These are phyloP conservation scores for Smithornis capensis DNA, from an alignment of 2,113 vertebrate species.

Conservation along the genomic window DNA sequence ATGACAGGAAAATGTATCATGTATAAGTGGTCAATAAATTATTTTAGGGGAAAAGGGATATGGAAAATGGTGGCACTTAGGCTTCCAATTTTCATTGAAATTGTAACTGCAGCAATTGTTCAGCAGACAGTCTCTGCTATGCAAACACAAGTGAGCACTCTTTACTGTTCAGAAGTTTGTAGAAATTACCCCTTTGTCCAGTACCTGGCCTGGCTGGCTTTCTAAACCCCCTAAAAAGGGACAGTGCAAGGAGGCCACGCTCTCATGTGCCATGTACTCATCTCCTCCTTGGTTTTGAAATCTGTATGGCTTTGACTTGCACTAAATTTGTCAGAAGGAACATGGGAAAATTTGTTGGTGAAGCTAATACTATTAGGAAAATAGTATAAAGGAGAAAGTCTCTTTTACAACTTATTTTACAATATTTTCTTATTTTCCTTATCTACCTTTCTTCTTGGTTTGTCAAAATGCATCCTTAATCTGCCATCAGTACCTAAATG, in stretches of 20 bases:
- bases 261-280: neutral
- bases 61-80: conserved; percentile 55
- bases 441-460: neutral
- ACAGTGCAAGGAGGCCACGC: neutral
- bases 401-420: neutral
- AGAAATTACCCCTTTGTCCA: neutral
- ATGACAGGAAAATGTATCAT: conserved; percentile 70
- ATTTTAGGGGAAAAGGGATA: conserved; percentile 58
- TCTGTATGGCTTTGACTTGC: neutral
- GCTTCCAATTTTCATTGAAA: conserved; percentile 68
- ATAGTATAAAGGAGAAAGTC: neutral
- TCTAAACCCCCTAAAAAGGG: neutral
- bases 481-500: neutral
- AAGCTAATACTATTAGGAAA: neutral
- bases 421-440: neutral
- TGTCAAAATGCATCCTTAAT: neutral
- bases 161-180: neutral
- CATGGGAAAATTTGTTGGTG: neutral
- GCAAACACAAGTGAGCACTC: neutral
- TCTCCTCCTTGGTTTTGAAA: neutral
- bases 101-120: conserved; percentile 48
- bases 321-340: neutral
- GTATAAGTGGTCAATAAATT: conserved; percentile 73
- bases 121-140: neutral
- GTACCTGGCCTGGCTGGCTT: neutral